Base-by-base conservation (phyloP, 2,888 invertebrate species). In the Achlya flavicornis region DNA sequence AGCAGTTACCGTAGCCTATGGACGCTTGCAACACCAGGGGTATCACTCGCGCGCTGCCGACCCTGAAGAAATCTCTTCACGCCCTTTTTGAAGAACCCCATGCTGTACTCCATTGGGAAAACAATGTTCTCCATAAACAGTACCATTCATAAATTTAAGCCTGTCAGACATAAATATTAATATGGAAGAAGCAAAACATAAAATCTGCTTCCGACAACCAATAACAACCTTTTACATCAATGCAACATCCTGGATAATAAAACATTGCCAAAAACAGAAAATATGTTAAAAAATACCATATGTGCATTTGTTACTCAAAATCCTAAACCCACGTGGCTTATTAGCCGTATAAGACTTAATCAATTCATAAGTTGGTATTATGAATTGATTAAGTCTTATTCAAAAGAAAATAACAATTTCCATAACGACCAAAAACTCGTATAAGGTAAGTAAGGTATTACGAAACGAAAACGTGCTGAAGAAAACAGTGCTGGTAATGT, bases 381-480 rank as follows among this genome's bases (percentile, higher is more conserved):
- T n/a, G n/a, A n/a, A n/a, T n/a, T n/a, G n/a, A n/a, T n/a, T n/a
- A n/a, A n/a, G n/a, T n/a, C n/a, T n/a, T n/a, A n/a, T 12, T 57
- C 35, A 58, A 33, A 58, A 3, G 61, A 61, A 65, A 65, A 72
- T 64, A 64, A 67, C 57, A 43, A 41, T 66, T 48, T 62, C 63
- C 64, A 68, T 74, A 75, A 75, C 69, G 71, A 72, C 62, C 61
- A 57, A 66, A 64, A 75, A 63, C 66, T 64, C 26, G 5, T 43
- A 32, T 61, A 14, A 14, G 32, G 16, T 43, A 61, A 3, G 19
- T 33, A 61, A 60, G 26, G 7, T 60, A 43, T 43, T 38, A 35
- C 53, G 43, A 19, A 58, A 64, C 41, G 53, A 38, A 61, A 58
- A 63, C 53, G 62, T 64, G 60, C 61, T 61, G 57, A 65, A 68